Percentiles rank a stretch among this genome's conserved stretches.
phyloP scores from a whole-genome alignment of 2,888 invertebrate species.

The Axea sp. region DNA sequence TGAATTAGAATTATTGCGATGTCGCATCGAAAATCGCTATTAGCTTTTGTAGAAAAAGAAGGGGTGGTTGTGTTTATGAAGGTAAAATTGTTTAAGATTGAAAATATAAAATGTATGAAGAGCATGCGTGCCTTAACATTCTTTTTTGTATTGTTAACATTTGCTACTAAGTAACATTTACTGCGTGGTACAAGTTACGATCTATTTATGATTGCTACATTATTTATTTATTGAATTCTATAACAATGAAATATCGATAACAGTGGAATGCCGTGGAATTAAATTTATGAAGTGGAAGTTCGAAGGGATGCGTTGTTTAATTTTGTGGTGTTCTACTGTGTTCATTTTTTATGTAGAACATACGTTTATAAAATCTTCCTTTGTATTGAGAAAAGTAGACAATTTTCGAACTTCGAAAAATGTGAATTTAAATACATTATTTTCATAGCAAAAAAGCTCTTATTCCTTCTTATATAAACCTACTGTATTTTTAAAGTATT shows the following conservation, averaged over 20 bases:
- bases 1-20: constrained; percentile 1
- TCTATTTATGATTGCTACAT: constrained; percentile 38
- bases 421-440: constrained; percentile 38
- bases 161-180: constrained; percentile 22
- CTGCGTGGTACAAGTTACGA: constrained; percentile 8
- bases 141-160: constrained; percentile 19
- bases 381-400: constrained; percentile 5
- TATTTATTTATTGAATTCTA: constrained; percentile 45
- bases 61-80: constrained; percentile 9
- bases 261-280: constrained; percentile 23
- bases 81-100: constrained; percentile 6
- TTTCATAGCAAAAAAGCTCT: constrained; percentile 39
- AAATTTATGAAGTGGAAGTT: background rate
- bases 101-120: too few species aligned
- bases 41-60: constrained; percentile 12
- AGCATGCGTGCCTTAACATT: constrained; percentile 37
- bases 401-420: constrained; percentile 2
- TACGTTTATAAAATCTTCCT: constrained; percentile 1
- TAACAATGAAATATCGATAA: constrained; percentile 9
- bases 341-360: constrained; percentile 21
- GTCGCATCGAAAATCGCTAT: constrained; percentile 9
- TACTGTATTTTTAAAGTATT: background rate
- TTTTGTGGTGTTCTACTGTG: constrained; percentile 14
- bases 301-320: background rate
- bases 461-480: too few species aligned